phyloP scores from a whole-genome alignment of 1,140 invertebrate species.

The Copidosoma floridanum region DNA sequence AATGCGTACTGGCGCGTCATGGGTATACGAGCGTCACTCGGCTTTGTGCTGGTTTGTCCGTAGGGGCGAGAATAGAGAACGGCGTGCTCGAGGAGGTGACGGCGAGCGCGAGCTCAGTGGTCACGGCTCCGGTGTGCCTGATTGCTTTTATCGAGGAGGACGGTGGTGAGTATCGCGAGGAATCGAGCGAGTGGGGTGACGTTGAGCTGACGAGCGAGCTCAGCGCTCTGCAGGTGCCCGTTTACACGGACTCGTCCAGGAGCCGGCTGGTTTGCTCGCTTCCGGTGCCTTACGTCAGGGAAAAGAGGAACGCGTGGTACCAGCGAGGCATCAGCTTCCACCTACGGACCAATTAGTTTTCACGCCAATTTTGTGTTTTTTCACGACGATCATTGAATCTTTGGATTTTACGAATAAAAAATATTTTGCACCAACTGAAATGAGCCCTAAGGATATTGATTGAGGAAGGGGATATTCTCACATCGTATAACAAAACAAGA shows the following conservation, averaged over 20 bases:
- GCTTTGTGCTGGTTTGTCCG: background rate
- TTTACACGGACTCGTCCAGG: conserved; percentile 45
- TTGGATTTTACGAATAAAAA: too few species aligned
- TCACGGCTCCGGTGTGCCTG: conserved; percentile 40
- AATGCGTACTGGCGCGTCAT: background rate
- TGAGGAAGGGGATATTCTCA: too few species aligned
- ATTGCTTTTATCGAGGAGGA: conserved; percentile 36
- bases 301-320: conserved; percentile 44
- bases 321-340: conserved; percentile 47
- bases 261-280: conserved; percentile 44
- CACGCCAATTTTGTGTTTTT: too few species aligned
- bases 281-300: conserved; percentile 39
- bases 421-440: too few species aligned
- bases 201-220: conserved; percentile 21
- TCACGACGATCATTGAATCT: background rate
- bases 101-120: conserved; percentile 41
- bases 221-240: conserved; percentile 38
- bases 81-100: conserved; percentile 44
- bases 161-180: background rate
- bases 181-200: background rate
- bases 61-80: conserved; percentile 46
- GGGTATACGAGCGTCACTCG: background rate
- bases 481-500: conserved; percentile 7
- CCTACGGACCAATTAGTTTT: conserved; percentile 21
- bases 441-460: too few species aligned